phyloP scores from a whole-genome alignment of 2,797 vertebrate genomes.

The Borostomias antarcticus region DNA sequence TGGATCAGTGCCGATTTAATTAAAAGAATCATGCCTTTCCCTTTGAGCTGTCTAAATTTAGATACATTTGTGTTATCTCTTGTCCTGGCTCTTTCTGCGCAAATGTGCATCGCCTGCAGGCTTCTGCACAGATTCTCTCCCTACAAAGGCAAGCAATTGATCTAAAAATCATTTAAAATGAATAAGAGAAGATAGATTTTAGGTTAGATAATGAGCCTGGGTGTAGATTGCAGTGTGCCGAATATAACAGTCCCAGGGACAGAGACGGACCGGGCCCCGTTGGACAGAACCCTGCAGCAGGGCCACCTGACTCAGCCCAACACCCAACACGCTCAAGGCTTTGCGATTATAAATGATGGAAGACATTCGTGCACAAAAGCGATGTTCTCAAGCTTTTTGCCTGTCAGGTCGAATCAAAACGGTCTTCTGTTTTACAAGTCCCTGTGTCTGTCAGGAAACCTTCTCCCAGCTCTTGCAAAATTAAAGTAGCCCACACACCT shows the following conservation, averaged over 20 bases:
- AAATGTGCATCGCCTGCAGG: constrained; percentile 51
- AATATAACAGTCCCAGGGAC: background rate
- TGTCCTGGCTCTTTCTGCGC: constrained; percentile 36
- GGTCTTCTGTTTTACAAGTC: constrained; percentile 30
- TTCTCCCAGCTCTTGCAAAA: constrained; percentile 33
- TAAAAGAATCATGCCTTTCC: constrained; percentile 65
- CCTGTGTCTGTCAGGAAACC: constrained; percentile 26
- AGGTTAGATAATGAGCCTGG: constrained; percentile 31
- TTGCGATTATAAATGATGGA: constrained; percentile 58
- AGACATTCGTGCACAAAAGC: constrained; percentile 52
- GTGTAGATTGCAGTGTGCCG: constrained; percentile 25
- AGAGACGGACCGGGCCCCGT: no score
- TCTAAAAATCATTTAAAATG: constrained; percentile 45
- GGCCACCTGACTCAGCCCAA: constrained; percentile 43
- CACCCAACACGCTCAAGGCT: constrained; percentile 38
- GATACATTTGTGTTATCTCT: constrained; percentile 50
- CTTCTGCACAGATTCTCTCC: constrained; percentile 45
- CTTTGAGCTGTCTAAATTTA: constrained; percentile 70
- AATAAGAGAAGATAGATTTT: constrained; percentile 41
- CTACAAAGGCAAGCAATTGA: constrained; percentile 47
- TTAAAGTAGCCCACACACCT: constrained; percentile 42
- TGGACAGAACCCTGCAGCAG: constrained; percentile 22
- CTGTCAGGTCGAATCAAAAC: constrained; percentile 62
- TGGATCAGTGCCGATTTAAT: constrained; percentile 61
- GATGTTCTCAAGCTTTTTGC: constrained; percentile 45